Conservation (phyloP, 2,888 invertebrate species). For the Phyllotreta cruciferae region DNA sequence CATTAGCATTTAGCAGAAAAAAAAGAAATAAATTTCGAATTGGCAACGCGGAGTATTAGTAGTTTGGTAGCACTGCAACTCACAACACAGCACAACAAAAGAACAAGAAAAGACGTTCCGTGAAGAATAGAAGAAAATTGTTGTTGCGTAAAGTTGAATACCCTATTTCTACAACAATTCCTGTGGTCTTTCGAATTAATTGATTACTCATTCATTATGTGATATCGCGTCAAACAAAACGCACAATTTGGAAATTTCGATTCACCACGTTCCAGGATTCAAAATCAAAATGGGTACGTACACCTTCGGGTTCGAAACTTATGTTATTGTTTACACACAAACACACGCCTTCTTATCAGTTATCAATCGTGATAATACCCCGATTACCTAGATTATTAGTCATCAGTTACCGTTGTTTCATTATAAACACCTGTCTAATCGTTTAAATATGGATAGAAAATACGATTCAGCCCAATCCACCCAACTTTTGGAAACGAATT, state of each 20-base stretch:
- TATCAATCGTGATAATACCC: constrained; percentile 4
- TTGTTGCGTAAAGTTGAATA: constrained; percentile 28
- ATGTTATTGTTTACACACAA: constrained; percentile 4
- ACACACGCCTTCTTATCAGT: constrained; percentile 17
- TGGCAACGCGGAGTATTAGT: too few species aligned
- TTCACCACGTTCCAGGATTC: constrained; percentile 2
- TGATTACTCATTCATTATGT: constrained; percentile 28
- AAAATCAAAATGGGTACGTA: constrained; percentile 31
- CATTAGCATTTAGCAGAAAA: too few species aligned
- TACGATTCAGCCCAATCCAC: constrained; percentile 11
- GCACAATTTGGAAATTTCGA: neutral
- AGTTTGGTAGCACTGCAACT: too few species aligned
- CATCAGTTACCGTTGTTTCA: constrained; percentile 9
- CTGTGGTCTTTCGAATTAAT: constrained; percentile 12
- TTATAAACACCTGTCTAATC: constrained; percentile 1
- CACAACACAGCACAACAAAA: neutral
- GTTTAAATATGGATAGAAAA: constrained; percentile 20
- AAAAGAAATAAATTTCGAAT: too few species aligned
- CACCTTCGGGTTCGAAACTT: constrained; percentile 2
- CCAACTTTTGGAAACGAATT: constrained; percentile 45
- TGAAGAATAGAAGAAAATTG: constrained; percentile 1
- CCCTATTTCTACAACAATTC: constrained; percentile 2
- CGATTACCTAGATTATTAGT: constrained; percentile 18
- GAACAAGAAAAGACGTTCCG: neutral
- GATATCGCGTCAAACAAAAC: constrained; percentile 4